Percentiles rank a stretch among this genome's conserved stretches.
These are phyloP conservation scores for Pseudochromis fuscus DNA, from an alignment of 2,797 vertebrate species.

Conservation along the genomic window DNA sequence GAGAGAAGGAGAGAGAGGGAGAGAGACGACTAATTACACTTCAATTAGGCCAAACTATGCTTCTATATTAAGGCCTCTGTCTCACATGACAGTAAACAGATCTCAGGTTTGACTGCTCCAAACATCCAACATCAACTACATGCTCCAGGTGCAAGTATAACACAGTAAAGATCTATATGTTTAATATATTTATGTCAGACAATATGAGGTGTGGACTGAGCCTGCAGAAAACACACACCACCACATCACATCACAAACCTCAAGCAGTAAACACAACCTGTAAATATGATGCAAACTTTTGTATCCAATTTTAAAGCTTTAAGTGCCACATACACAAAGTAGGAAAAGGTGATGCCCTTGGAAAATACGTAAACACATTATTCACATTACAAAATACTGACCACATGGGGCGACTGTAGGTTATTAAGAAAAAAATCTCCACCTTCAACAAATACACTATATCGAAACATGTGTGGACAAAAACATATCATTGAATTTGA, in stretches of 20 bases:
- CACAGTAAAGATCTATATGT: neutral
- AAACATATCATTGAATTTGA: conserved; percentile 1
- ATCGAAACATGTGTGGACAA: neutral
- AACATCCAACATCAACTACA: conserved; percentile 31
- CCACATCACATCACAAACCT: neutral
- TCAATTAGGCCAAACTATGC: conserved; percentile 44
- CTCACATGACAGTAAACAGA: conserved; percentile 19
- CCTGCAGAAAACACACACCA: neutral
- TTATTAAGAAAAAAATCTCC: neutral
- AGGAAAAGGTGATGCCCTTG: neutral
- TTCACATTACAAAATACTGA: neutral
- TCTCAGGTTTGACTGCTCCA: conserved; percentile 21
- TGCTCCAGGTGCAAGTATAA: conserved; percentile 4
- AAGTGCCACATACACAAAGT: neutral
- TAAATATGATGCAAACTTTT: conserved; percentile 34
- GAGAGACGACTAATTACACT: conserved; percentile 45
- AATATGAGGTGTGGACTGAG: neutral
- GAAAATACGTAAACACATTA: neutral
- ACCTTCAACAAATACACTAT: conserved; percentile 2
- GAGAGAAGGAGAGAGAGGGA: neutral
- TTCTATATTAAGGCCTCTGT: conserved; percentile 9
- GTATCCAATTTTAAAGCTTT: neutral
- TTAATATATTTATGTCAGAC: no score
- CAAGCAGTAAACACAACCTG: neutral
- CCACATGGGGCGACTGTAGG: neutral